These are phyloP conservation scores for Temnothorax ravouxi DNA, from an alignment of 2,888 invertebrate species.

Conservation along the genomic window DNA sequence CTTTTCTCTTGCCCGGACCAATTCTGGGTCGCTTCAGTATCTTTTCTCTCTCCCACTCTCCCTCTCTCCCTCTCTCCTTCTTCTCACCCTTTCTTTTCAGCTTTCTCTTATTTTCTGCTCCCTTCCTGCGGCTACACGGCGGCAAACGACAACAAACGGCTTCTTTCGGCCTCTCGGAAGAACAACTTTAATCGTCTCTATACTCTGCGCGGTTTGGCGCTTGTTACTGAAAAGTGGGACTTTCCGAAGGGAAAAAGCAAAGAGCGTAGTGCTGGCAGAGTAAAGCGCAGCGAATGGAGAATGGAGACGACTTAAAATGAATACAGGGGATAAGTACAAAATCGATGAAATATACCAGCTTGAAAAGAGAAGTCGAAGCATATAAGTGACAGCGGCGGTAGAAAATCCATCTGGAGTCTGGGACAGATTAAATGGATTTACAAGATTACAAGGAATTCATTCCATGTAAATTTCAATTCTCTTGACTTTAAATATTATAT, in stretches of 20 bases:
- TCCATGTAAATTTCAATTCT: not conserved
- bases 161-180: constrained; percentile 30
- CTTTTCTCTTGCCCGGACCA: constrained; percentile 34
- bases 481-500: not conserved
- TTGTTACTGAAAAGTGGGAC: constrained; percentile 62
- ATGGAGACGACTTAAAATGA: not conserved
- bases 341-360: constrained; percentile 51
- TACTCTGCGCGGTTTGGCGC: constrained; percentile 40
- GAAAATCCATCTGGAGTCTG: not conserved
- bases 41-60: not conserved
- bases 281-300: not conserved
- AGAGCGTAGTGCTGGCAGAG: not conserved
- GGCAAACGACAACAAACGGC: constrained; percentile 62
- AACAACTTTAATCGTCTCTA: constrained; percentile 64
- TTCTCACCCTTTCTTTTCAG: constrained; percentile 12
- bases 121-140: constrained; percentile 13
- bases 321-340: not conserved
- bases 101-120: constrained; percentile 22
- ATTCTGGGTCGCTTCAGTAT: constrained; percentile 11
- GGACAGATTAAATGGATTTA: not conserved
- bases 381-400: not conserved
- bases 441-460: not conserved
- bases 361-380: not conserved
- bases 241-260: constrained; percentile 23
- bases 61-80: constrained; percentile 11